phyloP scores from a whole-genome alignment of 2,797 vertebrate species.

The Adelosebastes latens region DNA sequence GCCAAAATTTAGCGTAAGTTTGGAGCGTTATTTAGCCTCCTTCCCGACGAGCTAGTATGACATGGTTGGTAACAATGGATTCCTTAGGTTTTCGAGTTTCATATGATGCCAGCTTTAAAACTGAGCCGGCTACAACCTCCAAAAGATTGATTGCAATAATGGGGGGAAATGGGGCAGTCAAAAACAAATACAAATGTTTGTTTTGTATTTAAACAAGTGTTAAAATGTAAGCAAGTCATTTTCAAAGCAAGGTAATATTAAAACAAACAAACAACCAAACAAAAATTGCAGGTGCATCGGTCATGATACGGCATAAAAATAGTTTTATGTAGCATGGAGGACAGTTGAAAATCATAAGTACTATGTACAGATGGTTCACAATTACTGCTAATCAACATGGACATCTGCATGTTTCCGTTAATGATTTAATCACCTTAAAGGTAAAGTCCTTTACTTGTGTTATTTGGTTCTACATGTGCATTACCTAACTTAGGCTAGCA shows the following conservation, averaged over 20 bases:
- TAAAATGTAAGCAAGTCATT: not conserved
- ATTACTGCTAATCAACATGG: not conserved
- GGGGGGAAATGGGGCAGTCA: not conserved
- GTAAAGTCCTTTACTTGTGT: not conserved
- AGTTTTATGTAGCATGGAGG: not conserved
- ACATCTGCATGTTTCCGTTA: not conserved
- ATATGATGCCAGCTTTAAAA: no score
- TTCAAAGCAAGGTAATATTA: no score
- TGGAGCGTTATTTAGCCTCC: accelerated
- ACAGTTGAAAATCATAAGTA: not conserved
- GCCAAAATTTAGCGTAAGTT: no score
- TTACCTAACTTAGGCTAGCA: not conserved
- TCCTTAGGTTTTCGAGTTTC: no score
- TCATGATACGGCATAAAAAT: not conserved
- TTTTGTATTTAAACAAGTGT: not conserved
- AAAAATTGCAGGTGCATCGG: not conserved
- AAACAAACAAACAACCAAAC: no score
- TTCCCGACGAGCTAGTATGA: no score
- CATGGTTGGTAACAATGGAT: no score
- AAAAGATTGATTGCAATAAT: no score
- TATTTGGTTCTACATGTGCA: not conserved
- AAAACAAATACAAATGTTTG: not conserved
- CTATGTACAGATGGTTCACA: not conserved
- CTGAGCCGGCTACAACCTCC: no score
- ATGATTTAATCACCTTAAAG: not conserved